Percentiles rank a stretch among this genome's conserved stretches.
Conservation (phyloP, 2,797 vertebrate species). For the Gymnothorax reevesii region DNA sequence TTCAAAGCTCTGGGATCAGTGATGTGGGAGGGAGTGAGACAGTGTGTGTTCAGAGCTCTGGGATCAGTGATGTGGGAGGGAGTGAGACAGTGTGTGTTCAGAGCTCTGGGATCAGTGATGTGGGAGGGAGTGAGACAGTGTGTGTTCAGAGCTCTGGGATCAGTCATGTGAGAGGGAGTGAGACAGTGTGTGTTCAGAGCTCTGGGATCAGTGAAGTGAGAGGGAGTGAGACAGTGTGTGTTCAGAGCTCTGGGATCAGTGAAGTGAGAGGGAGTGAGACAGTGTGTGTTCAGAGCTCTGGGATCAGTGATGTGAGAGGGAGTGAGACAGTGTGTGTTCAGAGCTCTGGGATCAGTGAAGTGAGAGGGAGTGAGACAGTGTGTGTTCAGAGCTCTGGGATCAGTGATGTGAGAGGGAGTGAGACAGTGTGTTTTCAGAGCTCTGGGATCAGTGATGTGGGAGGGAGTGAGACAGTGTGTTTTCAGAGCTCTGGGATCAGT, state of each 20-base stretch:
- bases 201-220: conserved; percentile 41
- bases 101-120: conserved; percentile 33
- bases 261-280: conserved; percentile 53
- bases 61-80: conserved; percentile 47
- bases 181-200: conserved; percentile 49
- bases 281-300: conserved; percentile 45
- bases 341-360: conserved; percentile 37
- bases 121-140: conserved; percentile 52
- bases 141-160: conserved; percentile 40
- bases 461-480: conserved; percentile 49
- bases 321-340: conserved; percentile 47
- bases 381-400: conserved; percentile 40
- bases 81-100: conserved; percentile 47
- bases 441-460: conserved; percentile 38
- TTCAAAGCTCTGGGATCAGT: conserved; percentile 35
- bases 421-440: conserved; percentile 49
- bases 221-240: conserved; percentile 49
- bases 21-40: conserved; percentile 52
- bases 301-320: conserved; percentile 47
- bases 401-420: conserved; percentile 51
- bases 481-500: conserved; percentile 35
- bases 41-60: conserved; percentile 45
- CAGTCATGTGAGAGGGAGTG: conserved; percentile 50
- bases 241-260: conserved; percentile 35
- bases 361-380: conserved; percentile 52